Percentiles rank a stretch among this genome's conserved stretches.
Conservation (phyloP, 2,797 vertebrate genomes). For the Acipenser ruthenus region DNA sequence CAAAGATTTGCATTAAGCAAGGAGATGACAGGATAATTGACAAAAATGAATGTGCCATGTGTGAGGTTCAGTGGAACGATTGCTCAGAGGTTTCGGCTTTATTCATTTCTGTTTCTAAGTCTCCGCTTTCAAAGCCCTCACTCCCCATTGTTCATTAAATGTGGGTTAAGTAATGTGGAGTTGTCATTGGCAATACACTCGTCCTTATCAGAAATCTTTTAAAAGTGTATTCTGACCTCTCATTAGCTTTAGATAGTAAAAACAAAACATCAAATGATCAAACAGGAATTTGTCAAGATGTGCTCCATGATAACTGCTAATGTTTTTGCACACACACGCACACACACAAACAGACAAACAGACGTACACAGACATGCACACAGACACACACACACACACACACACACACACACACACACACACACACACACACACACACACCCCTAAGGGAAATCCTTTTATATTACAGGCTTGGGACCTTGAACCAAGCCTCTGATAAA, state of each 20-base stretch:
- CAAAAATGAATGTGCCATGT: background rate
- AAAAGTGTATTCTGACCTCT: too few species aligned
- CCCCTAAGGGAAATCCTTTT: background rate
- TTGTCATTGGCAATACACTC: slow-evolving; percentile 3
- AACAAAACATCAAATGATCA: too few species aligned
- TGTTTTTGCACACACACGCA: too few species aligned
- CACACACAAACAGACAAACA: too few species aligned
- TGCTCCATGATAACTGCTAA: too few species aligned
- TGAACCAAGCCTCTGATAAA: slow-evolving; percentile 3
- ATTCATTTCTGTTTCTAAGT: background rate
- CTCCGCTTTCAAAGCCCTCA: background rate
- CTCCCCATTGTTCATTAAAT: slow-evolving; percentile 5
- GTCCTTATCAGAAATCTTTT: background rate
- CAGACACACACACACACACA: too few species aligned
- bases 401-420: too few species aligned
- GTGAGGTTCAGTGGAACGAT: slow-evolving; percentile 6
- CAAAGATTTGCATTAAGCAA: background rate
- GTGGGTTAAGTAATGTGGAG: slow-evolving; percentile 4
- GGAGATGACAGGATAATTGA: background rate
- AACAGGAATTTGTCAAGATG: too few species aligned
- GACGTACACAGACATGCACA: too few species aligned
- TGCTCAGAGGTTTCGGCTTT: slow-evolving; percentile 6
- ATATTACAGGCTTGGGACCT: slow-evolving; percentile 1
- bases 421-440: too few species aligned
- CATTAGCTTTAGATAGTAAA: too few species aligned